Conservation (phyloP, 1,140 invertebrate species). For the Pararge aegeria region DNA sequence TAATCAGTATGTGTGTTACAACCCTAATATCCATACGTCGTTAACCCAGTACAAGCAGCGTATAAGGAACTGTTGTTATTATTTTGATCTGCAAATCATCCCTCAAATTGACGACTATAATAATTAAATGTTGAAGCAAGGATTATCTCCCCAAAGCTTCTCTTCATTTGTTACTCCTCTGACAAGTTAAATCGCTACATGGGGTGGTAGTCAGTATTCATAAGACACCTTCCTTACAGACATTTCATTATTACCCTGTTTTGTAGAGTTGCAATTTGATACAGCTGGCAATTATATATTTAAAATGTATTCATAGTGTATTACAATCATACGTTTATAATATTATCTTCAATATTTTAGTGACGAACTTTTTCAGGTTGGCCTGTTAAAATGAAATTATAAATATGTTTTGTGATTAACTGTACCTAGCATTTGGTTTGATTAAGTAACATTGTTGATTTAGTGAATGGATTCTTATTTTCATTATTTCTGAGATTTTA, state of each 20-base stretch:
- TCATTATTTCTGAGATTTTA: no score
- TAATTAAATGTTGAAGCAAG: conserved; percentile 55
- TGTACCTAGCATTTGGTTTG: no score
- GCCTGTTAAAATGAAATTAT: no score
- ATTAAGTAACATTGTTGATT: no score
- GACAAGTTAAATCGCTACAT: conserved; percentile 68
- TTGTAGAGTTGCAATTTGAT: conserved; percentile 27
- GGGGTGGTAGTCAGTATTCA: conserved; percentile 59
- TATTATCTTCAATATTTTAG: no score
- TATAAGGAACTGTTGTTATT: conserved; percentile 13
- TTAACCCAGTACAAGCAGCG: neutral
- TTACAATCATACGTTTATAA: no score
- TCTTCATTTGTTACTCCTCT: conserved; percentile 63
- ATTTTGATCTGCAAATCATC: conserved; percentile 43
- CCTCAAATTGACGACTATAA: conserved; percentile 47
- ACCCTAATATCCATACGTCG: conserved; percentile 2
- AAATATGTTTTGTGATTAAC: no score
- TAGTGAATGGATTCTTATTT: no score
- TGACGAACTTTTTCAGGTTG: no score
- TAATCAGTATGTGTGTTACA: no score
- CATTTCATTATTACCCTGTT: conserved; percentile 51
- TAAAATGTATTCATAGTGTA: neutral
- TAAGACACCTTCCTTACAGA: conserved; percentile 64
- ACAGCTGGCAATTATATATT: conserved; percentile 25
- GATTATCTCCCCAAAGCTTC: conserved; percentile 43